Evolutionary conservation across 2,113 vertebrate species (phyloP).

Genomic region (Tupaia chinensis): DNA sequence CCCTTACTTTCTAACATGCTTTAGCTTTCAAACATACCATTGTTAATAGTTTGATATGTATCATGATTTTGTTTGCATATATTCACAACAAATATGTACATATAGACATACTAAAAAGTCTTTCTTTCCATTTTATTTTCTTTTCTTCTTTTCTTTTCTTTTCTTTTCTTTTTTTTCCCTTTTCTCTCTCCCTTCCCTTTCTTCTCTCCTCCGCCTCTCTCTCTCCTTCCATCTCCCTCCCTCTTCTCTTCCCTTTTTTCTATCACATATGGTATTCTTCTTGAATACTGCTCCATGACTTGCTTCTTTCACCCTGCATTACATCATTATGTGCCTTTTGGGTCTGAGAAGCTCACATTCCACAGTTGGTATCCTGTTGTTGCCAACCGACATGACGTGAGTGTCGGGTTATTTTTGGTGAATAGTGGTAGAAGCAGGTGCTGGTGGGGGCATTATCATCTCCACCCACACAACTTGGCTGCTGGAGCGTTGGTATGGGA

Average conservation of each 20-base stretch:
- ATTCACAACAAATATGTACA: too few relatives aligned
- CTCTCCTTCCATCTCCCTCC: fast-evolving
- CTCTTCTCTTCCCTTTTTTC: neutral
- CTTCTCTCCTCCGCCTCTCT: fast-evolving
- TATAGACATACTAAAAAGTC: neutral
- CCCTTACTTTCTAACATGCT: neutral
- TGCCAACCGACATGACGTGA: neutral
- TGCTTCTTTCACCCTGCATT: neutral
- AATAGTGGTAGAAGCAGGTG: conserved; percentile 57
- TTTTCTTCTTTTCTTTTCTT: neutral
- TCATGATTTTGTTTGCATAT: neutral
- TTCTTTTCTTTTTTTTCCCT: too few relatives aligned
- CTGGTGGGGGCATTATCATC: neutral
- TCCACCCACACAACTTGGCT: neutral
- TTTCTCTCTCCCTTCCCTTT: neutral
- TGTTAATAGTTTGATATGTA: neutral
- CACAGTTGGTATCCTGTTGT: conserved; percentile 5
- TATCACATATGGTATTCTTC: neutral
- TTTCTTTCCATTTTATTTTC: neutral
- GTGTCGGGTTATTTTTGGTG: conserved; percentile 58
- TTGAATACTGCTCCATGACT: neutral
- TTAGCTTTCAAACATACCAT: neutral
- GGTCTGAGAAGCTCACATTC: neutral
- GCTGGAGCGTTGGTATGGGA: neutral
- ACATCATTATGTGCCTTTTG: neutral